Percentiles rank a stretch among this genome's conserved stretches.
phyloP scores from a whole-genome alignment of 1,140 invertebrate species.

The Bombyx mandarina region DNA sequence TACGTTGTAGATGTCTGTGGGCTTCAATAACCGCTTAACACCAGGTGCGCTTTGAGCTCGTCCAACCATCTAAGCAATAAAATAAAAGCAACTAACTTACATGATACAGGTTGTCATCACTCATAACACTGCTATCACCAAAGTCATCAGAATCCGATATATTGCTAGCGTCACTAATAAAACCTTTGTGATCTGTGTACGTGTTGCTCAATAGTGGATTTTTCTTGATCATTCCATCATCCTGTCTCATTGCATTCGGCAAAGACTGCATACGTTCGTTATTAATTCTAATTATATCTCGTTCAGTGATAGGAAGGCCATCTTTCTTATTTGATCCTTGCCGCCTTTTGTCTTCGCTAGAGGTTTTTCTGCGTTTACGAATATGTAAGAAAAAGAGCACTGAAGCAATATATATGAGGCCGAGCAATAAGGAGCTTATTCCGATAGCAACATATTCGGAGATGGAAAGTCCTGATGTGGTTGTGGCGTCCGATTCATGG shows the following conservation, averaged over 20 bases:
- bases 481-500: conserved; percentile 66
- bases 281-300: conserved; percentile 53
- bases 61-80: background rate
- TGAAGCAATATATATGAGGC: conserved; percentile 86
- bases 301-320: conserved; percentile 47
- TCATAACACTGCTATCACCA: conserved; percentile 32
- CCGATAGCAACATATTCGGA: conserved; percentile 87
- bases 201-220: conserved; percentile 80
- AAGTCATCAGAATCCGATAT: conserved; percentile 60
- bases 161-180: conserved; percentile 65
- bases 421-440: conserved; percentile 82
- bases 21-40: background rate
- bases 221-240: conserved; percentile 79
- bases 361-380: conserved; percentile 68
- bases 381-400: conserved; percentile 86
- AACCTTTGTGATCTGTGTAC: conserved; percentile 68
- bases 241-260: conserved; percentile 43
- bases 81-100: conserved; percentile 25
- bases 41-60: no score
- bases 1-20: no score
- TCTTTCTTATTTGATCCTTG: conserved; percentile 49
- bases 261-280: conserved; percentile 46
- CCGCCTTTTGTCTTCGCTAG: conserved; percentile 31
- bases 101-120: conserved; percentile 41
- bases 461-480: conserved; percentile 70